Base-by-base conservation (phyloP, 2,113 vertebrate genomes). In the Panurus biarmicus region DNA sequence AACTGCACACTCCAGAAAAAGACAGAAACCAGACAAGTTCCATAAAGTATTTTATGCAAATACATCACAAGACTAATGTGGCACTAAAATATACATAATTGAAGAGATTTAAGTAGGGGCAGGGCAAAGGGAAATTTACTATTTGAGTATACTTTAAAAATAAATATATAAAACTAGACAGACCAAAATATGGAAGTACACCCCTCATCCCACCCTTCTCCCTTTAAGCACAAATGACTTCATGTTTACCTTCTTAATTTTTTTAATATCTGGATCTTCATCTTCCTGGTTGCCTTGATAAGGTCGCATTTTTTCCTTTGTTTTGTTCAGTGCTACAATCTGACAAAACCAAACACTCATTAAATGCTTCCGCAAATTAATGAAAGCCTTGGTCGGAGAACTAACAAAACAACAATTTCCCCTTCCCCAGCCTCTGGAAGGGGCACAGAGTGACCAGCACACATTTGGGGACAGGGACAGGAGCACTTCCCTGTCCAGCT, bases 271-370 rank as follows among this genome's bases (percentile, higher is more conserved):
- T 21, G 99, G 99, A 90, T 99, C 98, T 65, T 99, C 99, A 7
- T 99, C 99, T 90, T 99, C 99, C 69, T 98, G 98, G 94, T 98
- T 97, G 73, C 98, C 97, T 72, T 99, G 99, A 94, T 99, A 99
- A 51, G 99, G 99, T 51, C 99, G 95, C 99, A 99, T 99, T 81
- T 99, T 98, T 97, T 99, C 99, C 98, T 99, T 99, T 57, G 99
- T 99, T 98, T 99, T 99, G 98, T 99, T 99, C 87, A 99, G 98
- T 65, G 99, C 99, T 45, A 99, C 64, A 93, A 99, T 99, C 99
- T 99, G 93, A 94, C 20, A 85, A 94, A 87, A 96, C 61, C 47
- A 97, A 92, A 48, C n/a, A 93, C 16, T 56, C 38, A 76, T 95
- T 89, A 95, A 67, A 35, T 57, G 74, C 33, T 85, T 91, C 74